Evolutionary conservation across 2,113 vertebrate genomes (phyloP).

Genomic region (Canis aureus): DNA sequence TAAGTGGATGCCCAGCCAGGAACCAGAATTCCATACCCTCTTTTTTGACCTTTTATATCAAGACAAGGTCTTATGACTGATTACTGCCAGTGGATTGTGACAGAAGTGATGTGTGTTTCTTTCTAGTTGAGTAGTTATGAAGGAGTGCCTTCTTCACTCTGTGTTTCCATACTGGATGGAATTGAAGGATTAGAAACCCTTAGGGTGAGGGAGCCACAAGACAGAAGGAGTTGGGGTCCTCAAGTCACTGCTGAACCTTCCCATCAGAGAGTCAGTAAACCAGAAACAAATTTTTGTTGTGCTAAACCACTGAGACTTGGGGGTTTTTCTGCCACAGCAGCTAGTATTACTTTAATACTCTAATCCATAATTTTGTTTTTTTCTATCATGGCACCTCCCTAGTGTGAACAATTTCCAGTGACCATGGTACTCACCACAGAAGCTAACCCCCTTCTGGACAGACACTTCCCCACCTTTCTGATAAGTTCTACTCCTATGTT

Average conservation of each 20-base stretch:
- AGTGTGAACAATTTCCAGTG: not conserved
- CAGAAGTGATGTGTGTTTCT: not conserved
- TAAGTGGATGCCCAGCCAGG: not conserved
- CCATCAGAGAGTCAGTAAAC: not conserved
- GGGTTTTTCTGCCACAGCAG: not conserved
- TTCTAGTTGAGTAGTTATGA: not conserved
- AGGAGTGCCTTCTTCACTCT: not conserved
- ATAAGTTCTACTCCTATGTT: not conserved
- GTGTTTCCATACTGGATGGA: not conserved
- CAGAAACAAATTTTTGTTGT: not conserved
- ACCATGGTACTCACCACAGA: fast-evolving
- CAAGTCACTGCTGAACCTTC: not conserved
- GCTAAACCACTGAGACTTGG: not conserved
- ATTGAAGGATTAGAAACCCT: not conserved
- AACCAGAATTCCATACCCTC: not conserved
- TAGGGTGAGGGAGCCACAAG: no score
- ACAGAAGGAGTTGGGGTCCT: not conserved
- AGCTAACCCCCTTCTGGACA: not conserved
- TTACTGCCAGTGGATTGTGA: not conserved
- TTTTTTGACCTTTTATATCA: not conserved
- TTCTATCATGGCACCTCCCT: not conserved
- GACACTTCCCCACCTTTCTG: not conserved
- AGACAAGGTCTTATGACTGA: not conserved
- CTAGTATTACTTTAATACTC: not conserved
- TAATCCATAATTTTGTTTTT: not conserved